Base-by-base conservation (phyloP, 2,888 invertebrate species). In the Andrena chrysosceles region DNA sequence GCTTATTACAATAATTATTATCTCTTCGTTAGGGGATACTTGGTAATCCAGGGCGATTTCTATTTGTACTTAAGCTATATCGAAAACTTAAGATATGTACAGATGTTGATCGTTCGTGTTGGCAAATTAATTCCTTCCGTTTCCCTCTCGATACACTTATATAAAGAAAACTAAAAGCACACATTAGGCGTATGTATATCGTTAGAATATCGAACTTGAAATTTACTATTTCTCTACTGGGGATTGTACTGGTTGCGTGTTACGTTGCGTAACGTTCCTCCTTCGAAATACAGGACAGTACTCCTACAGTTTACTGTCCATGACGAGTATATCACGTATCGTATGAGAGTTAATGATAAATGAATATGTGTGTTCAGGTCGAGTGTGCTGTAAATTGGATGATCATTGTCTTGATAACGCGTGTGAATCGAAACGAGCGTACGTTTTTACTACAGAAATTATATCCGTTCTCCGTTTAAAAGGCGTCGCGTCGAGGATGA, bases 1-100 rank as follows among this genome's bases (percentile, higher is more conserved):
- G 60, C 74, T 83, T 76, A 78, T 85, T 64, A 77, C 49, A 56
- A 78, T 70, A 79, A 76, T 77, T 77, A 75, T 70, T 73, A 83
- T 74, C 59, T 78, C 54, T 63, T 71, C 33, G 23, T 70, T 23
- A 67, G 23, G 42, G 62, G 73, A 77, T 35, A 29, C 20, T 67
- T 73, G 8, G 5, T 69, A 73, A 77, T 69, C 31, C 54, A 52
- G 48, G 59, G 48, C 70, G 59, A 70, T 60, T 33, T 77, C 59
- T 73, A 70, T 70, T 31, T 16, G 54, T 70, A 35, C 63, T 63
- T 77, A 66, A 56, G 54, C 52, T 81, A 77, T 59, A 56, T 73
- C 49, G 16, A 56, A 42, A 77, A 83, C 72, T 49, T 60, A 82
- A 56, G 77, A 83, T 83, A 83, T 83, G 77, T 83, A 73, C 69